phyloP scores from a whole-genome alignment of 2,797 vertebrate genomes.

The Loris lydekkerianus region DNA sequence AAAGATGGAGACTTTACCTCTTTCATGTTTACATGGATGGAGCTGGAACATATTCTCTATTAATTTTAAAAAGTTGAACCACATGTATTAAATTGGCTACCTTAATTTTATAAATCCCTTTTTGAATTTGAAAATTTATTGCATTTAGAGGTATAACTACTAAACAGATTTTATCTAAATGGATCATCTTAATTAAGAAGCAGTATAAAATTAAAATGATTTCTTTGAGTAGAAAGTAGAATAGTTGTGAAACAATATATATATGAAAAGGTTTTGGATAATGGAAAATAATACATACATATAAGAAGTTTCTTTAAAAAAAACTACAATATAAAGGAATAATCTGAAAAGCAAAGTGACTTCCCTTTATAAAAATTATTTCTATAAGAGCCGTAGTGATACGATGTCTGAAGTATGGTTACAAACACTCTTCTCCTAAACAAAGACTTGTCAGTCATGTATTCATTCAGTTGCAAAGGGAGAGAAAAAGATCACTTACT shows the following conservation, averaged over 20 bases:
- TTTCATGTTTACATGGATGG: too few relatives aligned
- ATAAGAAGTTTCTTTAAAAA: background rate
- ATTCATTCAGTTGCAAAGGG: background rate
- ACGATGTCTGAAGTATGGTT: background rate
- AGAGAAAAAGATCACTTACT: background rate
- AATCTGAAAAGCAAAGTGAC: background rate
- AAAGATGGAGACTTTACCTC: too few relatives aligned
- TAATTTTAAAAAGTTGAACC: background rate
- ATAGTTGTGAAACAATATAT: background rate
- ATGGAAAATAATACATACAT: background rate
- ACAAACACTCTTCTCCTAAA: background rate
- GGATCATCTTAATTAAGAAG: background rate
- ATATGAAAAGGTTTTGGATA: background rate
- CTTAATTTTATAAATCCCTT: background rate
- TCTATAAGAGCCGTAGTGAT: background rate
- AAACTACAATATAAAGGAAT: background rate
- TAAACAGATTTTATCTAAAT: background rate
- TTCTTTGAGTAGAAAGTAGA: background rate
- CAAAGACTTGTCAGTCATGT: background rate
- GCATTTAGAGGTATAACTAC: background rate
- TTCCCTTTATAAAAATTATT: background rate
- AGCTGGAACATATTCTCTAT: too few relatives aligned
- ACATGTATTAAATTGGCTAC: background rate
- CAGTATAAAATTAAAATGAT: background rate
- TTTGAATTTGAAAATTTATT: background rate